These are phyloP conservation scores for Callyntrura guangdongensis DNA, from an alignment of 2,888 invertebrate species.

Conservation along the genomic window DNA sequence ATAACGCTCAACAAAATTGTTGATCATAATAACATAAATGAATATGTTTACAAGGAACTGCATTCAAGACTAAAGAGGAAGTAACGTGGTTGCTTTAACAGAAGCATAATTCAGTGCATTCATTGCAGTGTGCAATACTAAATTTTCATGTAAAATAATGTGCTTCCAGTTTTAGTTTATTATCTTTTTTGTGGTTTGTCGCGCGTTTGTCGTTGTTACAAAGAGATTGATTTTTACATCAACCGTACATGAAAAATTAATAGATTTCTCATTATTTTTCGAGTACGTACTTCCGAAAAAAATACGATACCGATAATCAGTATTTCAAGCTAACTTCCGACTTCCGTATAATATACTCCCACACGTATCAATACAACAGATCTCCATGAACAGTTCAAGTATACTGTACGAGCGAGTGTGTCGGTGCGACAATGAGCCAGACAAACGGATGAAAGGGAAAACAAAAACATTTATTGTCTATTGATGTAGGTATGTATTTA, in stretches of 20 bases:
- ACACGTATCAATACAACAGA: neutral
- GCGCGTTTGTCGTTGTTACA: too few relatives aligned
- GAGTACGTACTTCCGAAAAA: neutral
- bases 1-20: neutral
- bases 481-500: neutral
- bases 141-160: neutral
- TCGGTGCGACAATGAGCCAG: too few relatives aligned
- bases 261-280: neutral
- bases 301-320: constrained; percentile 9
- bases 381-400: too few relatives aligned
- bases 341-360: neutral
- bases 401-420: too few relatives aligned
- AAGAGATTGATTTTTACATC: too few relatives aligned
- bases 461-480: neutral
- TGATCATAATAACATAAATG: too few relatives aligned
- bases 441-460: neutral
- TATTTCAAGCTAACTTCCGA: constrained; percentile 56
- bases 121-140: neutral
- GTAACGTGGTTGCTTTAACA: too few relatives aligned
- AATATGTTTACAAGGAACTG: too few relatives aligned
- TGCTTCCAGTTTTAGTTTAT: too few relatives aligned
- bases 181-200: neutral
- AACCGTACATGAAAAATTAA: neutral
- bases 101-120: too few relatives aligned
- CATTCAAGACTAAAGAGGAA: too few relatives aligned